Base-by-base conservation (phyloP, 2,888 invertebrate species). In the Trissonchulus latispiculum region DNA sequence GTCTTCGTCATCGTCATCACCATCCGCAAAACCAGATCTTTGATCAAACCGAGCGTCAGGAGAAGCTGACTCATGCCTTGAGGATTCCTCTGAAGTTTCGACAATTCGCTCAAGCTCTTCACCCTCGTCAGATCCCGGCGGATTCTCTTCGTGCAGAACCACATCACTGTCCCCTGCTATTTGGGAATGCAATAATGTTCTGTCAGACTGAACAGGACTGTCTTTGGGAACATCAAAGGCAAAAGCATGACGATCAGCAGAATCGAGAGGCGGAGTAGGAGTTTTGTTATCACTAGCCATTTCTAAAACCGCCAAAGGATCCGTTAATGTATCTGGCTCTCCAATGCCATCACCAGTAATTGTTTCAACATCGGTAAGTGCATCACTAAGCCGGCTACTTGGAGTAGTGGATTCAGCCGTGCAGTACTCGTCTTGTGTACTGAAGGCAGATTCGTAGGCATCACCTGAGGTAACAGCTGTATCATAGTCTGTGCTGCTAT, bases 381-480 rank as follows among this genome's bases (percentile, higher is more conserved):
- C n/a, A 29, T 62, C 71, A 33, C 71, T 71, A 1, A 74, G 23
- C 29, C 66, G 29, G 8, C 59, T 48, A 31, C n/a, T 35, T 1
- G 74, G 64, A 1, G 72, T 68, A 23, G 35, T 8, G n/a, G n/a
- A 72, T 32, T 74, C 77, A 32, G 75, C 23, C 1, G 72, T 36
- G 29, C 36, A 2, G 3, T 33, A 66, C n/a, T 59, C 18, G 36
- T 61, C 31, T 18, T 71, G n/a, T 18, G 64, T 70, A 28, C 18
- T 28, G 1, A 37, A 23, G 1, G 75, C 67, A 23, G 70, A 68
- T 23, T 74, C 74, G 37, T 72, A 67, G 1, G 77, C 77, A 48
- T 79, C 79, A 66, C 78, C 78, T 18, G 79, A 77, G 1, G 77
- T 79, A 0, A 77, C 76, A 71, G 77, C 77, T 3, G 79, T 79